Evolutionary conservation across 2,113 vertebrate genomes (phyloP), one percentile per base, ranked within the genome.

Genomic region (Garra rufa): DNA sequence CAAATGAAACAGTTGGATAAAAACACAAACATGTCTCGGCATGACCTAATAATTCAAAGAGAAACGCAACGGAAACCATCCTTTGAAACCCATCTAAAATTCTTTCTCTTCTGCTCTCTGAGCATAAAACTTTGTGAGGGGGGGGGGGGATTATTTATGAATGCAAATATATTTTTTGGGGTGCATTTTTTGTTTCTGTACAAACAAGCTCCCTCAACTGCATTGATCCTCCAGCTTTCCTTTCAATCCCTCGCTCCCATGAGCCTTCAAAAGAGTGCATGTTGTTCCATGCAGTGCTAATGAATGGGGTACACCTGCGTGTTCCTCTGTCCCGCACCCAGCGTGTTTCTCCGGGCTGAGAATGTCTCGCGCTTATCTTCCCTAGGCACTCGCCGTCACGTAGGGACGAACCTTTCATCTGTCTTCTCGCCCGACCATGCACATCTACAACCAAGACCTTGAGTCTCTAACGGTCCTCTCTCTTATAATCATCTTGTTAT

Each of bases 341-440:
- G 30, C 2, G 14, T 78, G 57, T 85, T 76, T 41, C 9, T 70
- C 78, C 83, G 61, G 55, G 74, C 26, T 46, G 82, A 70, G 90
- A 82, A 75, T 70, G 81, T 89, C 83, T 90, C 84, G 50, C 0
- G 71, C 92, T 92, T 92, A 92, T 93, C 91, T 90, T 90, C 83
- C 87, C 87, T 88, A 83, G 88, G 87, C 87, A 87, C 86, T 88
- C 77, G 74, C 86, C 84, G 86, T 93, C 92, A 92, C 89, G 90
- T 91, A 88, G 85, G 73, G 84, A 85, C 86, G 84, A 91, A 91
- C 86, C 50, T 89, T 88, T 87, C 89, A 92, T 93, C 91, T 86
- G 89, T 93, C 93, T 93, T 91, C 84, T 55, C 19, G 44, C 63
- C 55, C 15, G 11, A 9, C n/a, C 86, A 85, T 57, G 24, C 14